A percentile compares a stretch with the other conserved stretches of the same genome.
phyloP scores from a whole-genome alignment of 2,797 vertebrate species.

The Todus mexicanus region DNA sequence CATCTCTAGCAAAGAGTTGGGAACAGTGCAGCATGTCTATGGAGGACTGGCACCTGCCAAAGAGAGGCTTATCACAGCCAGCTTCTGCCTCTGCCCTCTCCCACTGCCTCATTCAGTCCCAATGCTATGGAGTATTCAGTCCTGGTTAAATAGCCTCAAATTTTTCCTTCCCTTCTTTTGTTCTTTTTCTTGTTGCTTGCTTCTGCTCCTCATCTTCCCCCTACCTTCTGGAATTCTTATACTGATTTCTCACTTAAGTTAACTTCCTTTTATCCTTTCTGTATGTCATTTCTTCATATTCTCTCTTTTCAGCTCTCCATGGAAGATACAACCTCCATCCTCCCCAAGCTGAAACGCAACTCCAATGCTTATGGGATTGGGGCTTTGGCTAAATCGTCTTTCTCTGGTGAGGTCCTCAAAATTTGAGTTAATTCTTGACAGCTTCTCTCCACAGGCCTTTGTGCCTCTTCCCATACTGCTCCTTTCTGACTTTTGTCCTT shows the following conservation, averaged over 20 bases:
- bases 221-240: background rate
- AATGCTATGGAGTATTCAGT: background rate
- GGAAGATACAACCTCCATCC: slow-evolving; percentile 99
- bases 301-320: slow-evolving; percentile 89
- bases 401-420: slow-evolving; percentile 96
- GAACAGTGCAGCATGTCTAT: background rate
- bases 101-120: slow-evolving; percentile 45
- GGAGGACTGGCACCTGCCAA: background rate
- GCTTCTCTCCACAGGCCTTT: background rate
- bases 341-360: slow-evolving; percentile 94
- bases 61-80: background rate
- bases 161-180: background rate
- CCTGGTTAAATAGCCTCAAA: background rate
- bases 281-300: slow-evolving; percentile 58
- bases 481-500: background rate
- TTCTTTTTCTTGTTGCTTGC: slow-evolving; percentile 54
- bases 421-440: slow-evolving; percentile 65
- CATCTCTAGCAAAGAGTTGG: background rate
- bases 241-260: background rate
- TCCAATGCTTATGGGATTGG: slow-evolving; percentile 98
- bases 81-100: slow-evolving; percentile 39
- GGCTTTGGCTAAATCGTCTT: slow-evolving; percentile 98
- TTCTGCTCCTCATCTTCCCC: slow-evolving; percentile 34
- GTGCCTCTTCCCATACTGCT: background rate
- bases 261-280: background rate